Evolutionary conservation across 2,888 invertebrate species (phyloP).

Genomic region (Pachliopta kotzebuea): DNA sequence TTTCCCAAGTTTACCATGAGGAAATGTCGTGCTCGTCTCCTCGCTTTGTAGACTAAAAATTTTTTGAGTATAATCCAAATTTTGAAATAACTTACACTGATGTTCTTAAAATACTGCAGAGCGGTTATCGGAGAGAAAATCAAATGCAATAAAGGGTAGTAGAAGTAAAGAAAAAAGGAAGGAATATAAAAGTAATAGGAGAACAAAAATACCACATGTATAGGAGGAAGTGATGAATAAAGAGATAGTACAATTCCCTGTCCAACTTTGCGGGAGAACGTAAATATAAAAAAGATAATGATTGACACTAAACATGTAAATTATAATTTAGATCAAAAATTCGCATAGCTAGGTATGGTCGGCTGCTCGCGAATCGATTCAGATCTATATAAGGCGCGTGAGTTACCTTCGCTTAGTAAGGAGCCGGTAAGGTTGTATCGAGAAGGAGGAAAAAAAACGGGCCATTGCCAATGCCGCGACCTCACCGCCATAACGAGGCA

Average conservation of each 20-base stretch:
- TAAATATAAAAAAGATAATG: too few species aligned
- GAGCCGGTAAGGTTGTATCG: slow-evolving; percentile 57
- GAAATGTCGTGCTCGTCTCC: too few species aligned
- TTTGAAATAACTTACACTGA: background rate
- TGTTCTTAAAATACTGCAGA: too few species aligned
- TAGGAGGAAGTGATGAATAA: too few species aligned
- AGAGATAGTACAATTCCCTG: too few species aligned
- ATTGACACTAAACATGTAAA: background rate
- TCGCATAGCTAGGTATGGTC: background rate
- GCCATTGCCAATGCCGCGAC: slow-evolving; percentile 59
- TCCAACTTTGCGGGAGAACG: too few species aligned
- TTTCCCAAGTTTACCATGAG: background rate
- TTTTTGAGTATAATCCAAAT: background rate
- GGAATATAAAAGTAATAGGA: too few species aligned
- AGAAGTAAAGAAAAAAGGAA: too few species aligned
- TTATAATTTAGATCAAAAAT: background rate
- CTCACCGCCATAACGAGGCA: slow-evolving; percentile 44
- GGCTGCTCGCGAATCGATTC: slow-evolving; percentile 31
- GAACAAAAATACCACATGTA: too few species aligned
- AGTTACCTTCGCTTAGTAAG: slow-evolving; percentile 60
- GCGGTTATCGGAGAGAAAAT: too few species aligned
- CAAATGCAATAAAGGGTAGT: too few species aligned
- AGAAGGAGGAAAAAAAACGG: slow-evolving; percentile 45
- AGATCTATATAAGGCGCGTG: slow-evolving; percentile 50
- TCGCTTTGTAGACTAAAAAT: background rate